Evolutionary conservation across 1,140 invertebrate species (phyloP).

Genomic region (Hestina assimilis): DNA sequence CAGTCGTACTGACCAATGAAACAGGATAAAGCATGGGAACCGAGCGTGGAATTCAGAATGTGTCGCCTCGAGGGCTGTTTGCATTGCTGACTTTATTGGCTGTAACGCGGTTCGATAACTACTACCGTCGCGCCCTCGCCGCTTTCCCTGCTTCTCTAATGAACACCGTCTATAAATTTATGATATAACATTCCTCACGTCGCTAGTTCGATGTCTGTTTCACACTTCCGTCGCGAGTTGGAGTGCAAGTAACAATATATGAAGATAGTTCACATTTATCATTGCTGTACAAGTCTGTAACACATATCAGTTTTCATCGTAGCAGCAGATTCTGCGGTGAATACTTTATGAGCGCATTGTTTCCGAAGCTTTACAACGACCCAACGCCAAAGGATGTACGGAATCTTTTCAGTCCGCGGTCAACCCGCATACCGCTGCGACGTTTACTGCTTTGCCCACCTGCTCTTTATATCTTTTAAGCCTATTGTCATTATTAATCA

Average conservation of each 20-base stretch:
- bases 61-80: constrained; percentile 55
- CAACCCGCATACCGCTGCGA: constrained; percentile 64
- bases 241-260: neutral
- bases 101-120: constrained; percentile 62
- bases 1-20: constrained; percentile 61
- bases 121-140: constrained; percentile 35
- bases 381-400: constrained; percentile 35
- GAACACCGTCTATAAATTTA: constrained; percentile 54
- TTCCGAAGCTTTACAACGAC: constrained; percentile 52
- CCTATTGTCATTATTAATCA: constrained; percentile 29
- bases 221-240: neutral
- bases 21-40: constrained; percentile 75
- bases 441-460: constrained; percentile 45
- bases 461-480: constrained; percentile 45
- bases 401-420: constrained; percentile 66
- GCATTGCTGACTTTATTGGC: constrained; percentile 73
- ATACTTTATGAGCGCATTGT: constrained; percentile 72
- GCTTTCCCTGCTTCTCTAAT: constrained; percentile 47
- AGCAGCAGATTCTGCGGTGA: constrained; percentile 54
- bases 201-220: constrained; percentile 32
- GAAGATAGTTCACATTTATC: neutral
- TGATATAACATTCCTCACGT: constrained; percentile 49
- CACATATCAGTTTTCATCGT: constrained; percentile 37
- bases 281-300: constrained; percentile 16
- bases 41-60: constrained; percentile 58